phyloP scores from a whole-genome alignment of 2,888 invertebrate species.

The Ectemnius lituratus region DNA sequence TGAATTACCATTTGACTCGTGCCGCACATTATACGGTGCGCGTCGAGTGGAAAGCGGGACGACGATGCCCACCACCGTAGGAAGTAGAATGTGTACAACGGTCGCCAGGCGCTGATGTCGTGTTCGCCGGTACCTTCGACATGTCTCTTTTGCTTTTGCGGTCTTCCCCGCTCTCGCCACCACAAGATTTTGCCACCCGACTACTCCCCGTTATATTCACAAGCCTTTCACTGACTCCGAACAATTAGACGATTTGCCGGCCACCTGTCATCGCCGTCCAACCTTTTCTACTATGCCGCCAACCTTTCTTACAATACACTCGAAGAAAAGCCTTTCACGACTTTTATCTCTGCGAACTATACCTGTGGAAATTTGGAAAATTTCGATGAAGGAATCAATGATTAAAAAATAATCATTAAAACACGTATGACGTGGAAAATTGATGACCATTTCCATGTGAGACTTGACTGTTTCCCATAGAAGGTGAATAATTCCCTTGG shows the following conservation, averaged over 20 bases:
- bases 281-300: background rate
- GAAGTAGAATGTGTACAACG: background rate
- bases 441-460: no score
- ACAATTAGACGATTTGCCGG: conserved; percentile 4
- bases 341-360: no score
- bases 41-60: background rate
- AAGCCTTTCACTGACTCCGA: background rate
- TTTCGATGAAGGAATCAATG: no score
- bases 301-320: background rate
- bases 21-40: background rate
- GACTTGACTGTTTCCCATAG: no score
- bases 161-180: background rate
- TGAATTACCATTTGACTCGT: no score
- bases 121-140: background rate
- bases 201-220: background rate
- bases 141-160: background rate
- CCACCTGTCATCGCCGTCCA: background rate
- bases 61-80: background rate
- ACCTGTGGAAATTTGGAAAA: no score
- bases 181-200: background rate
- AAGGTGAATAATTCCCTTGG: no score
- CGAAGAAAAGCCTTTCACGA: no score
- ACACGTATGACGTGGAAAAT: no score
- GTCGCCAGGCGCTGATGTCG: background rate
- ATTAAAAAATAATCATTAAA: no score